Evolutionary conservation across 2,113 vertebrate species (phyloP), one percentile per base, ranked within the genome.

Genomic region (Corythornis cristatus): DNA sequence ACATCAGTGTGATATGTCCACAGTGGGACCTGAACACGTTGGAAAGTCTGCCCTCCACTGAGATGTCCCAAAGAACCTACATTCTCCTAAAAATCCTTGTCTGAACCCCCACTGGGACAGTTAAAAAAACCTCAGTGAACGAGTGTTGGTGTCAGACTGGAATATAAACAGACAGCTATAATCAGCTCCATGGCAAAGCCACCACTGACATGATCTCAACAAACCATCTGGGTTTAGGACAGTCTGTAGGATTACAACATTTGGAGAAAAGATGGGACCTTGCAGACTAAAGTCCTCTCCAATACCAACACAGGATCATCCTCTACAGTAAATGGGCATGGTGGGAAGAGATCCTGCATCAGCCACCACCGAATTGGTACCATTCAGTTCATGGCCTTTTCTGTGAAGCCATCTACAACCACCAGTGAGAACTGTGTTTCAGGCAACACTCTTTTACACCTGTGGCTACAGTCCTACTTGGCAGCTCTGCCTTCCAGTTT

Each of bases 1-100:
- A 57, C 19, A 29, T 13, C 11, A 8, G 66, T 28, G 10, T 8
- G 17, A 53, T 5, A 6, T 5, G 16, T 17, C 28, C 20, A 22
- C 5, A 6, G 53, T 9, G 33, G 43, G 20, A 58, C 5, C 18
- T 12, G 28, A 56, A 37, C 48, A 37, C 0, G 0, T 0, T 21
- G 15, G n/a, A 8, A 64, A 25, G 50, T 6, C 45, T 73, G n/a
- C 26, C 22, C 19, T 45, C 28, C 25, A 4, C 0, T 6, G 15
- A 40, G 43, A 45, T n/a, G 25, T 7, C n/a, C 31, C 54, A 28
- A 25, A 68, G 25, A 31, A 56, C 28, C 29, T 19, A 17, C 7
- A 4, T 28, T 28, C 46, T 33, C 74, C 35, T 61, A 16, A 61
- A 77, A 43, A 31, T 19, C 35, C 10, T 5, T 42, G 15, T 16